Conservation (phyloP, 2,797 vertebrate genomes). For the Podarcis lilfordi region DNA sequence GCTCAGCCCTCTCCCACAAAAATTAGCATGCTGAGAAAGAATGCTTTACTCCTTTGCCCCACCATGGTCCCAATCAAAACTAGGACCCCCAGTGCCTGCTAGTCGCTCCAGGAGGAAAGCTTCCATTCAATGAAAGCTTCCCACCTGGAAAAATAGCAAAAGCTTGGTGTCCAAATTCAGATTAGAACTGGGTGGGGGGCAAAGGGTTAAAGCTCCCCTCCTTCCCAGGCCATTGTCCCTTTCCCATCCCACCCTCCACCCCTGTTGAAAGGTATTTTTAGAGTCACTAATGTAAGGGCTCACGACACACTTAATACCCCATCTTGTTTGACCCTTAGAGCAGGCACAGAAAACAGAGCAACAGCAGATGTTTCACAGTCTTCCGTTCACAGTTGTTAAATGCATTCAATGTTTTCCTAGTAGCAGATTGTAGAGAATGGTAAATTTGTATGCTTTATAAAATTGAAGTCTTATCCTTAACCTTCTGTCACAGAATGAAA, state of each 20-base stretch:
- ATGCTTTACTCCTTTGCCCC: neutral
- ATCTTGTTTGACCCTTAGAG: neutral
- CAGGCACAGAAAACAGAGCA: neutral
- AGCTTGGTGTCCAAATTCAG: neutral
- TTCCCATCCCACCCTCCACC: neutral
- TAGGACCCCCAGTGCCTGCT: neutral
- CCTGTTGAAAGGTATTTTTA: neutral
- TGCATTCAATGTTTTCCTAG: neutral
- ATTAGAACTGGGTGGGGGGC: neutral
- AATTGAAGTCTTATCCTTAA: neutral
- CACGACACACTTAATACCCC: neutral
- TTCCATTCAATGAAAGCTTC: neutral
- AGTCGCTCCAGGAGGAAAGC: neutral
- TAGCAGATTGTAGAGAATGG: neutral
- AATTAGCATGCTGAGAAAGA: too few relatives aligned
- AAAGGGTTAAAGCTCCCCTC: neutral
- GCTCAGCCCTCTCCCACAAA: too few relatives aligned
- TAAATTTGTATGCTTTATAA: constrained; percentile 21
- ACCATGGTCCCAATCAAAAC: neutral
- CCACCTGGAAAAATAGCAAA: neutral
- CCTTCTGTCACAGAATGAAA: neutral
- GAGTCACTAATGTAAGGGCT: neutral
- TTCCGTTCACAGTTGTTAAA: neutral
- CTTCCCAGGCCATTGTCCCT: too few relatives aligned
- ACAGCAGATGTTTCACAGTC: neutral